A percentile compares a stretch with the other conserved stretches of the same genome.
Conservation (phyloP, 2,888 invertebrate species). For the Melanchra persicariae region DNA sequence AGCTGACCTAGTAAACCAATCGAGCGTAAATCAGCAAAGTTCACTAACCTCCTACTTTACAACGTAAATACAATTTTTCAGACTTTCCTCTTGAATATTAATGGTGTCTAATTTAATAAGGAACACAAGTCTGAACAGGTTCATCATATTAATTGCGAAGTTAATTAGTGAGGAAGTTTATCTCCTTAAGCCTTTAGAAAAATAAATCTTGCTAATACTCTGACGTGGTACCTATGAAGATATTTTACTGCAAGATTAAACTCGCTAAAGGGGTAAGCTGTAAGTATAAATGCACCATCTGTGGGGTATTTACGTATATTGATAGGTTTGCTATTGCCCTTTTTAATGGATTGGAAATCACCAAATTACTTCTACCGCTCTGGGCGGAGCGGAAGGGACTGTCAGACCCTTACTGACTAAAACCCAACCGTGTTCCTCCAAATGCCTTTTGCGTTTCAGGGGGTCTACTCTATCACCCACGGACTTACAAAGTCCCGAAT, state of each 20-base stretch:
- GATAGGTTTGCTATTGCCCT: too few species aligned
- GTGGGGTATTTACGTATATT: too few species aligned
- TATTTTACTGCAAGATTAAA: neutral
- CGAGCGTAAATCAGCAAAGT: constrained; percentile 16
- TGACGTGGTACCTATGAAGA: constrained; percentile 1
- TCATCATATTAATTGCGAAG: constrained; percentile 56
- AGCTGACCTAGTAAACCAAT: constrained; percentile 12
- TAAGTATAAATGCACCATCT: neutral
- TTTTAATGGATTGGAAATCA: too few species aligned
- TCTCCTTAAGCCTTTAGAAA: constrained; percentile 37
- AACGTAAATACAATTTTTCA: constrained; percentile 29
- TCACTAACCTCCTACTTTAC: constrained; percentile 9
- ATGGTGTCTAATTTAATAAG: constrained; percentile 55
- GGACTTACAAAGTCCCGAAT: too few species aligned
- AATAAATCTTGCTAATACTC: constrained; percentile 30
- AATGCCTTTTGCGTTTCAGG: too few species aligned
- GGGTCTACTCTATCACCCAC: too few species aligned
- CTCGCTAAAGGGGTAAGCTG: neutral
- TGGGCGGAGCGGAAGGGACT: too few species aligned
- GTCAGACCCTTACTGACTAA: too few species aligned
- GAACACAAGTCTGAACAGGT: constrained; percentile 45
- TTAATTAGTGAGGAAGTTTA: constrained; percentile 56
- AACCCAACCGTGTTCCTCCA: too few species aligned
- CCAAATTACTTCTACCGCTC: too few species aligned
- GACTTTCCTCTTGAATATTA: constrained; percentile 55